Conservation (phyloP, 1,140 invertebrate genomes). For the Nomia melanderi region DNA sequence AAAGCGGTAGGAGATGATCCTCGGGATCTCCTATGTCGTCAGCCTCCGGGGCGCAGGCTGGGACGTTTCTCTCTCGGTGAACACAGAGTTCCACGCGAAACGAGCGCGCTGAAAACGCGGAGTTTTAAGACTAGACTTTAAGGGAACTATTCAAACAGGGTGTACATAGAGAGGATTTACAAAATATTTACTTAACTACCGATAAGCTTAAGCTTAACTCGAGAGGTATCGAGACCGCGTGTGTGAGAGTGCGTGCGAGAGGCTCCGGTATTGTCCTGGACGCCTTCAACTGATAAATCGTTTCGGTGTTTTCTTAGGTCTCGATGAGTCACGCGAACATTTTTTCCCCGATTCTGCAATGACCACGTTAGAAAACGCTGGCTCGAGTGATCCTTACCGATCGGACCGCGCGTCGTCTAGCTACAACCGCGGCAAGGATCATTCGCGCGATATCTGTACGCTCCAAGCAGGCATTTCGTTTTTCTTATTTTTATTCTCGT, state of each 20-base stretch:
- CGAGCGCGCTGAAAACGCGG: constrained; percentile 9
- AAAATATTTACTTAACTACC: constrained; percentile 80
- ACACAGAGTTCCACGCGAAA: constrained; percentile 5
- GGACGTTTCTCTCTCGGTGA: neutral
- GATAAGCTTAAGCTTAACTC: constrained; percentile 61
- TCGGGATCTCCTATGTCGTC: neutral
- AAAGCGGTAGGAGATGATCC: no score
- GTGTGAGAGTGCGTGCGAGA: constrained; percentile 16
- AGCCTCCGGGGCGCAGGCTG: neutral
- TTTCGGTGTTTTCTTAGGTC: neutral
- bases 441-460: neutral
- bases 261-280: no score
- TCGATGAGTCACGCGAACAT: constrained; percentile 6
- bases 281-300: no score
- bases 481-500: neutral
- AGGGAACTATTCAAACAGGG: constrained; percentile 71
- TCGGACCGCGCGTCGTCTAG: neutral
- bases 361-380: neutral
- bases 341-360: neutral
- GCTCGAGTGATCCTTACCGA: neutral
- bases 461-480: neutral
- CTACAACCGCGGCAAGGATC: neutral
- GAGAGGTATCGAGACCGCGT: constrained; percentile 7
- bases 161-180: constrained; percentile 77
- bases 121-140: constrained; percentile 51